phyloP scores from a whole-genome alignment of 2,797 vertebrate genomes.

The Hipposideros larvatus region DNA sequence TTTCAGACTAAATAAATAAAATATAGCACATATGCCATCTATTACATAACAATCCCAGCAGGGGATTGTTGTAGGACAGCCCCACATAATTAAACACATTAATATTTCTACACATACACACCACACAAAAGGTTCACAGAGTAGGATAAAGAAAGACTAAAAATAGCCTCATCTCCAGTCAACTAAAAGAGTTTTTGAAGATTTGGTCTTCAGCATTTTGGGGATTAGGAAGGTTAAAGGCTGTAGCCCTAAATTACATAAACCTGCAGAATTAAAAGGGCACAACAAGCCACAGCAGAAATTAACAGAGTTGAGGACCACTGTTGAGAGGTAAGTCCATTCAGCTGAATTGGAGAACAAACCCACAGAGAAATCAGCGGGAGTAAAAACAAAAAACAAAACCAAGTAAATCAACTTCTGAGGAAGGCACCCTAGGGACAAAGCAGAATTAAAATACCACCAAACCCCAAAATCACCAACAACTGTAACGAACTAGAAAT shows the following conservation, averaged over 20 bases:
- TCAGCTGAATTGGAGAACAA: background rate
- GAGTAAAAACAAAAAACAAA: background rate
- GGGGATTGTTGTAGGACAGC: background rate
- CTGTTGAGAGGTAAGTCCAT: background rate
- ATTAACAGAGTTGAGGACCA: background rate
- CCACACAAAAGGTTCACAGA: background rate
- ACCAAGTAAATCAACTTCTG: background rate
- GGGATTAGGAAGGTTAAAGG: background rate
- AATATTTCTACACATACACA: background rate
- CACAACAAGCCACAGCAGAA: background rate
- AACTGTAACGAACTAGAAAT: background rate
- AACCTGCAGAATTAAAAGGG: background rate
- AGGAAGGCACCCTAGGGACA: background rate
- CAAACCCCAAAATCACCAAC: background rate
- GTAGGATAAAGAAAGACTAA: background rate
- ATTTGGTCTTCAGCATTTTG: background rate
- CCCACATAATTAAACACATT: background rate
- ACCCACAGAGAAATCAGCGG: background rate
- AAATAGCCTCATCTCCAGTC: background rate
- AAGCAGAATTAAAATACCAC: background rate
- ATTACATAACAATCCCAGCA: background rate
- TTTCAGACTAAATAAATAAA: conserved; percentile 25
- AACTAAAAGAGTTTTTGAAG: background rate
- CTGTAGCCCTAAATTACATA: background rate
- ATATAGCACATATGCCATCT: background rate